Evolutionary conservation across 2,888 invertebrate species (phyloP).

Genomic region (Sarcophaga variegata): DNA sequence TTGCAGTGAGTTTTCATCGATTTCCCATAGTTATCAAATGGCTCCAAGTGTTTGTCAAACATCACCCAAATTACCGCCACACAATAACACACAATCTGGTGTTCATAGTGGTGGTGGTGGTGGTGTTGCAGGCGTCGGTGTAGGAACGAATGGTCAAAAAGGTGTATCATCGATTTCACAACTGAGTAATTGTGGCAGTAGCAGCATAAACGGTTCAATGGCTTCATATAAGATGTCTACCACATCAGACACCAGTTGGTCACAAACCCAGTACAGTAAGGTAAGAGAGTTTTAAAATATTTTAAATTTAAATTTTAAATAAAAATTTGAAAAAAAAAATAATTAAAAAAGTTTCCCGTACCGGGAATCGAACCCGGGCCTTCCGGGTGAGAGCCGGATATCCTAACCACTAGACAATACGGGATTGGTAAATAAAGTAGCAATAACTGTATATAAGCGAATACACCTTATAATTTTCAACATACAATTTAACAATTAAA

Average conservation of each 20-base stretch:
- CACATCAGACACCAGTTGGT: constrained; percentile 80
- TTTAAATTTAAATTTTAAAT: neutral
- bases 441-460: neutral
- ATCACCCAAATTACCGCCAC: constrained; percentile 76
- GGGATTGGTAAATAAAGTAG: constrained; percentile 72
- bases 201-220: constrained; percentile 78
- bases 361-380: constrained; percentile 83
- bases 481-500: neutral
- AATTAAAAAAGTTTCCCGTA: constrained; percentile 78
- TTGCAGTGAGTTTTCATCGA: constrained; percentile 82
- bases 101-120: constrained; percentile 70
- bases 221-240: constrained; percentile 80
- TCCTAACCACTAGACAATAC: constrained; percentile 83
- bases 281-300: constrained; percentile 68
- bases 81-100: constrained; percentile 71
- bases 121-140: constrained; percentile 5
- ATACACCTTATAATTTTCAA: neutral
- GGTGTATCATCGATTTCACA: constrained; percentile 72
- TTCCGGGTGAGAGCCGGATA: constrained; percentile 83
- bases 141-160: constrained; percentile 49
- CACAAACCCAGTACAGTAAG: constrained; percentile 79
- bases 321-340: constrained; percentile 27
- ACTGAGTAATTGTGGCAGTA: constrained; percentile 76
- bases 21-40: constrained; percentile 82
- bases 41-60: constrained; percentile 82